Base-by-base conservation (phyloP, 2,888 invertebrate genomes). In the Ephialtes manifestator region DNA sequence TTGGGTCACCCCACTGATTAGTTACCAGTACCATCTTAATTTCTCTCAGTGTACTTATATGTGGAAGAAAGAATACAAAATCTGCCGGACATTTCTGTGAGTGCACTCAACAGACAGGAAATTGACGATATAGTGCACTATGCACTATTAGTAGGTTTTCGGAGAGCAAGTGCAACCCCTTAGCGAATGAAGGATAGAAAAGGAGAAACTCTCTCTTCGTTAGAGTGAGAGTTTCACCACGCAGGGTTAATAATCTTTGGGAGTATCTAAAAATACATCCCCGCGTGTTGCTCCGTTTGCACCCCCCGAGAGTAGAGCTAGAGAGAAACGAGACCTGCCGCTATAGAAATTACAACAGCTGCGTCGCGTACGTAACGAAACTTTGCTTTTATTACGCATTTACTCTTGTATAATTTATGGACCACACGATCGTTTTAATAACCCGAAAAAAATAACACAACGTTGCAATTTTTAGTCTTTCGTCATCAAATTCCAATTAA, bases 221-320 rank as follows among this genome's bases (percentile, higher is more conserved):
- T 28, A 63, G 28, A 65, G 53, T 20, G 24, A 58, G 63, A 67
- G 65, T 46, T 43, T 15, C 43, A 48, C 28, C 43, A 43, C 84
- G 15, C 84, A 88, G 90, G 91, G 89, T 92, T 91, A 91, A 92
- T 90, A 92, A 92, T 65, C 91, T 90, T 90, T 65, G 85, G 83
- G 87, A 86, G 84, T 87, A 84, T 89, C 91, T 90, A 92, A 91
- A 92, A 92, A 92, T 92, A 92, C 79, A 60, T 65, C 43, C 11
- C 82, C 18, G 78, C 72, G 46, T 67, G 70, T 60, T 77, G 35
- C 65, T 39, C 39, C 68, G 55, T 78, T 78, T 70, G 51, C 53
- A 67, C 78, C 79, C 79, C 74, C 60, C 67, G 72, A 71, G 70
- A 79, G 78, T 18, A 20, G 46, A 70, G 15, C 74, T 43, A 60